Conservation (phyloP, 1,140 invertebrate genomes). For the Paracyclopina nana region DNA sequence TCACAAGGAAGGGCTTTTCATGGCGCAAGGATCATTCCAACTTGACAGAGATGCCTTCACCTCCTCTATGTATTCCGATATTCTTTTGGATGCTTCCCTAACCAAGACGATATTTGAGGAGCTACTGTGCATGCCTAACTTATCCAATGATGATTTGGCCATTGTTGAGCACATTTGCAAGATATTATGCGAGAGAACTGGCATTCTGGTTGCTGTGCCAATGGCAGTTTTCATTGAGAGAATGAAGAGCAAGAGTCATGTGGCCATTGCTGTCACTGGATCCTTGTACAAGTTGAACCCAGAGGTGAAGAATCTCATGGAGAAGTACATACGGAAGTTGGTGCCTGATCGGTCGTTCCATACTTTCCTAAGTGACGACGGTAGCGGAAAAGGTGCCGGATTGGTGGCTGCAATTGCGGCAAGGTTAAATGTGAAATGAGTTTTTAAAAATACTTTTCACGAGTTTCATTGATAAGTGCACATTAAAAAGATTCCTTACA, state of each 20-base stretch:
- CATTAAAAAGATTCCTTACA: too few relatives aligned
- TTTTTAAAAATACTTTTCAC: too few relatives aligned
- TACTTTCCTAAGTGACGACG: slow-evolving; percentile 48
- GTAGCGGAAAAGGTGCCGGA: slow-evolving; percentile 55
- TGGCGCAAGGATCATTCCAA: too few relatives aligned
- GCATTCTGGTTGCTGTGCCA: slow-evolving; percentile 52
- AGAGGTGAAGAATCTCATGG: slow-evolving; percentile 46
- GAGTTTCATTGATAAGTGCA: too few relatives aligned
- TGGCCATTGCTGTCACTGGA: slow-evolving; percentile 60
- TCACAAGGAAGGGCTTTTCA: slow-evolving; percentile 5
- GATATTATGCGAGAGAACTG: slow-evolving; percentile 50
- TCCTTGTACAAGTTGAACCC: slow-evolving; percentile 68
- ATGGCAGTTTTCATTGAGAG: slow-evolving; percentile 44
- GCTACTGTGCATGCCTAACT: slow-evolving; percentile 28
- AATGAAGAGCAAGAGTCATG: slow-evolving; percentile 38
- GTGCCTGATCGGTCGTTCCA: slow-evolving; percentile 41
- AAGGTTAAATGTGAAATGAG: slow-evolving; percentile 22
- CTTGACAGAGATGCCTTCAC: not conserved
- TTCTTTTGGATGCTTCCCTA: slow-evolving; percentile 25
- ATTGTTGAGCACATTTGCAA: slow-evolving; percentile 56
- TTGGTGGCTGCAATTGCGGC: slow-evolving; percentile 46
- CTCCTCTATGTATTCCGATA: slow-evolving; percentile 16
- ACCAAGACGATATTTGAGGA: slow-evolving; percentile 28
- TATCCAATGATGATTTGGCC: slow-evolving; percentile 39
- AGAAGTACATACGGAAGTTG: slow-evolving; percentile 42